Percentiles rank a stretch among this genome's conserved stretches.
Evolutionary conservation across 2,888 invertebrate species (phyloP).

Genomic region (Seira sanloemensis): DNA sequence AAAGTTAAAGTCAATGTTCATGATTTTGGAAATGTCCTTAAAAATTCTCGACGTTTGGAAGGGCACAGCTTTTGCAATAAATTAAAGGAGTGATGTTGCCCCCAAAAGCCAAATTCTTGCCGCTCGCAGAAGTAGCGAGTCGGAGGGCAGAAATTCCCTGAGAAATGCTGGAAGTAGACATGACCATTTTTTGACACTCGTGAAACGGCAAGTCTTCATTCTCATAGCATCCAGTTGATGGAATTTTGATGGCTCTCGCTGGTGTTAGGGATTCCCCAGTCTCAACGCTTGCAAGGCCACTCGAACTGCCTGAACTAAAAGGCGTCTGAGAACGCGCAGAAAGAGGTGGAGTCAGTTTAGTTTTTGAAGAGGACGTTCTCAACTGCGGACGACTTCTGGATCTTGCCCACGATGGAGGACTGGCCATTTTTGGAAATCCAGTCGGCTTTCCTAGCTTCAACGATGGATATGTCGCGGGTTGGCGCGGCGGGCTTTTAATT

Average conservation of each 20-base stretch:
- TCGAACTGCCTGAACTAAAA: not conserved
- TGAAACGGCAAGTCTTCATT: conserved; percentile 25
- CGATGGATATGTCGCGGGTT: conserved; percentile 7
- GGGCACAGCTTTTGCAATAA: conserved; percentile 58
- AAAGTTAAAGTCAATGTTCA: conserved; percentile 67
- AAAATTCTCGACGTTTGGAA: conserved; percentile 58
- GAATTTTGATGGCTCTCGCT: conserved; percentile 5
- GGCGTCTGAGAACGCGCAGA: conserved; percentile 40
- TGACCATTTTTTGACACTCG: conserved; percentile 3
- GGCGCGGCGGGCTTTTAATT: conserved; percentile 67
- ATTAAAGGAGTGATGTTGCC: conserved; percentile 68
- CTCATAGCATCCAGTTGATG: conserved; percentile 43
- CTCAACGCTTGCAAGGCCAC: not conserved
- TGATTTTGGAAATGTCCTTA: conserved; percentile 65
- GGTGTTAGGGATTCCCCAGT: not conserved
- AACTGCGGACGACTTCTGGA: conserved; percentile 52
- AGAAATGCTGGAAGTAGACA: conserved; percentile 43
- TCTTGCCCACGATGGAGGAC: conserved; percentile 41
- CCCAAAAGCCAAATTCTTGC: conserved; percentile 65
- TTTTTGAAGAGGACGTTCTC: not conserved
- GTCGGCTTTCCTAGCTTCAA: not conserved
- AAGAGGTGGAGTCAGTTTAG: not conserved
- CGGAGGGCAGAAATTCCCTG: conserved; percentile 62
- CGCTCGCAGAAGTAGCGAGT: conserved; percentile 58
- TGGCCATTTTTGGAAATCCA: not conserved